phyloP scores from a whole-genome alignment of 2,797 vertebrate species.

The Siniperca scherzeri region DNA sequence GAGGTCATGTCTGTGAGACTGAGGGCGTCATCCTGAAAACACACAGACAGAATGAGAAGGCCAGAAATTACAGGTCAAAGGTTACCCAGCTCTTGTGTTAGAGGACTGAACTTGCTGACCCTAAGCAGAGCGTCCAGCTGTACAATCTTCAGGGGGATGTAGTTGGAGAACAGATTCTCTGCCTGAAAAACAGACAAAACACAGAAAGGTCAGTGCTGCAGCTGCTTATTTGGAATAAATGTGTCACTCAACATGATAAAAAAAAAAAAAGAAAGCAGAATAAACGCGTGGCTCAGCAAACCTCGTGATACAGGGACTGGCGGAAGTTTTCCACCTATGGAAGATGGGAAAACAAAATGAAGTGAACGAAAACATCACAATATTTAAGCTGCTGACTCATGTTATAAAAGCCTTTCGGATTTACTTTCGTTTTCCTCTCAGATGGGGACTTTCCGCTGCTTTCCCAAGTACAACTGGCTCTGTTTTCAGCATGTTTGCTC shows the following conservation, averaged over 20 bases:
- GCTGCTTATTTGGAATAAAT: not conserved
- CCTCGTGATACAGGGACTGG: conserved; percentile 75
- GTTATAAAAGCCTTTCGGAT: not conserved
- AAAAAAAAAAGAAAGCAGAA: not conserved
- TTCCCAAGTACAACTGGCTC: accelerated
- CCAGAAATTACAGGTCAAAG: not conserved
- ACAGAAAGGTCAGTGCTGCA: not conserved
- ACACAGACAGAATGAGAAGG: not conserved
- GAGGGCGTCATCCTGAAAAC: conserved; percentile 85
- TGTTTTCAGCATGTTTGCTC: accelerated
- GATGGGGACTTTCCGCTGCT: conserved; percentile 37
- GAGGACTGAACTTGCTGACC: conserved; percentile 69
- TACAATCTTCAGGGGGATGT: conserved; percentile 88
- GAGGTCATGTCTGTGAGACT: conserved; percentile 85
- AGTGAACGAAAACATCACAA: not conserved
- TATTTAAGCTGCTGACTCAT: conserved; percentile 65
- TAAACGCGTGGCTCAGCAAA: conserved; percentile 27
- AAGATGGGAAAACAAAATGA: not conserved
- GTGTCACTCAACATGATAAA: accelerated
- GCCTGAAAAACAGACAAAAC: conserved; percentile 78
- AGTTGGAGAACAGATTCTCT: conserved; percentile 85
- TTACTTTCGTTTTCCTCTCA: conserved; percentile 71
- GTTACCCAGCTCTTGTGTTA: not conserved
- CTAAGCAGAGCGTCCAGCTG: conserved; percentile 86
- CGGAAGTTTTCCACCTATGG: conserved; percentile 82